Percentiles rank a stretch among this genome's conserved stretches.
phyloP scores from a whole-genome alignment of 2,797 vertebrate genomes.

The Etheostoma nigrum region DNA sequence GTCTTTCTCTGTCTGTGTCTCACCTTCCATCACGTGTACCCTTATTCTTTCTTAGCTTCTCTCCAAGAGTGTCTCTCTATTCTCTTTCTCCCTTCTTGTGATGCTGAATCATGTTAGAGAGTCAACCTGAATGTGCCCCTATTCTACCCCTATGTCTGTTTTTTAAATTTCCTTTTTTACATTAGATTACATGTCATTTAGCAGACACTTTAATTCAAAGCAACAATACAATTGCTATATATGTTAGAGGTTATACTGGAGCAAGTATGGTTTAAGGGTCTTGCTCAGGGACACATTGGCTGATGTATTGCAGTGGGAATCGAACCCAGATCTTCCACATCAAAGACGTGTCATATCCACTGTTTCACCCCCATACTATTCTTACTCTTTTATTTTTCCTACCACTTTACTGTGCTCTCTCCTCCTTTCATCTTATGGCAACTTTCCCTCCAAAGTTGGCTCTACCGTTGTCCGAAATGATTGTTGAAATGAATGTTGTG shows the following conservation, averaged over 20 bases:
- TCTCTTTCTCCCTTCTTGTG: conserved; percentile 3
- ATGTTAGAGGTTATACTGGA: too few species aligned
- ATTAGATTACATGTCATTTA: too few species aligned
- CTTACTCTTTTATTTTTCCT: background rate
- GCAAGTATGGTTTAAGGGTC: too few species aligned
- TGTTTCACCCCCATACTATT: too few species aligned
- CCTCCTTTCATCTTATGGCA: conserved; percentile 41
- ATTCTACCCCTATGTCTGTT: background rate
- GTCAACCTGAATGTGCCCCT: background rate
- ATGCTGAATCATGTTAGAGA: conserved; percentile 29
- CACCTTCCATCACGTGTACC: background rate
- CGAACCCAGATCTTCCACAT: too few species aligned
- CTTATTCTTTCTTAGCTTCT: background rate
- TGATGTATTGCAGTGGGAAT: too few species aligned
- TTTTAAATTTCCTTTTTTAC: conserved; percentile 9
- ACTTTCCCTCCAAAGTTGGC: background rate
- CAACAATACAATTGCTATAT: too few species aligned
- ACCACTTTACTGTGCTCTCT: conserved; percentile 2
- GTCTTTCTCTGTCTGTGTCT: background rate
- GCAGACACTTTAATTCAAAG: too few species aligned
- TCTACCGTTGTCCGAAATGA: conserved; percentile 10
- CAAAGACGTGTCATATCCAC: too few species aligned
- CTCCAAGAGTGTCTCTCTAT: conserved; percentile 17
- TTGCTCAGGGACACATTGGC: too few species aligned
- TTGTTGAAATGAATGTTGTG: too few species aligned